A percentile compares a stretch with the other conserved stretches of the same genome.
phyloP scores from a whole-genome alignment of 2,113 vertebrate species.

The Macquaria australasica region DNA sequence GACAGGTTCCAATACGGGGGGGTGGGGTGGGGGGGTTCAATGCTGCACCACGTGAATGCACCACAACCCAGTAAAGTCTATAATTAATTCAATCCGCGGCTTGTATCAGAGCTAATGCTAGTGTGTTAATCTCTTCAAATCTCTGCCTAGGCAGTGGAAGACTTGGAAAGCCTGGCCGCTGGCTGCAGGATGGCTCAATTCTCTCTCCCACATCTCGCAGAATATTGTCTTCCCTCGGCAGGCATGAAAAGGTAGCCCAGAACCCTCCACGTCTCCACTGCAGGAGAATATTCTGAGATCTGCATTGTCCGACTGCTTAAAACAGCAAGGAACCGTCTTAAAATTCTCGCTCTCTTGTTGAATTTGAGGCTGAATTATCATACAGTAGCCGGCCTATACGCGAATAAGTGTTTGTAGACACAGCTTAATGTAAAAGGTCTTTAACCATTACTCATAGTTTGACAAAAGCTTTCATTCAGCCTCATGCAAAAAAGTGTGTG shows the following conservation, averaged over 20 bases:
- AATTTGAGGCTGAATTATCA: conserved; percentile 26
- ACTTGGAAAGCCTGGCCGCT: conserved; percentile 83
- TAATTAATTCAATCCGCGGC: conserved; percentile 87
- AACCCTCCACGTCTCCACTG: conserved; percentile 41
- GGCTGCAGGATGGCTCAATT: conserved; percentile 82
- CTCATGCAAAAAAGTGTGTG: neutral
- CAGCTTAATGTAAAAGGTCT: conserved; percentile 1
- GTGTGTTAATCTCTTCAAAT: conserved; percentile 86
- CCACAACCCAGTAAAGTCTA: conserved; percentile 77
- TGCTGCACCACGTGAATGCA: conserved; percentile 73
- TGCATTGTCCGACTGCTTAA: conserved; percentile 45
- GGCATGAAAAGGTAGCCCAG: conserved; percentile 41
- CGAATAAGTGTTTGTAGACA: neutral
- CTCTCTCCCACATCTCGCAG: conserved; percentile 71
- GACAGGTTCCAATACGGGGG: conserved; percentile 72
- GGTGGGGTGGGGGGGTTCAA: conserved; percentile 65
- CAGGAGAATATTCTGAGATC: conserved; percentile 50
- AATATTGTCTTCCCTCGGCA: conserved; percentile 72
- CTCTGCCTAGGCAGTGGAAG: conserved; percentile 81
- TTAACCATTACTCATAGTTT: neutral
- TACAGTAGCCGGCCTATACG: neutral
- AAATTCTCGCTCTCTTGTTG: conserved; percentile 4
- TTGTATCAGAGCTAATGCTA: conserved; percentile 82
- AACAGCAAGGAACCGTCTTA: conserved; percentile 23
- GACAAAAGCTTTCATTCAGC: conserved; percentile 1